phyloP scores from a whole-genome alignment of 2,113 vertebrate genomes.

The Pongo abelii region DNA sequence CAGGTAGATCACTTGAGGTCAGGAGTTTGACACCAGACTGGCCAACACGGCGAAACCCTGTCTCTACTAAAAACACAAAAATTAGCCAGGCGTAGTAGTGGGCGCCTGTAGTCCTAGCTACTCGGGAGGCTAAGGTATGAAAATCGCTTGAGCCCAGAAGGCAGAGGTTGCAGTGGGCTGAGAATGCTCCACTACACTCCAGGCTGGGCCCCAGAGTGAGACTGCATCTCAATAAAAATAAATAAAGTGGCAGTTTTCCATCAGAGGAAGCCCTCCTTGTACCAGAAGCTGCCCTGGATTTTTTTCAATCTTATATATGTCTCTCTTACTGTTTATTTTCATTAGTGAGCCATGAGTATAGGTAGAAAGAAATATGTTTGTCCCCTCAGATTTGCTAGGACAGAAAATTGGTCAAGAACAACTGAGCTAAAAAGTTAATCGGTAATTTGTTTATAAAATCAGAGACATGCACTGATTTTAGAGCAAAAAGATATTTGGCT shows the following conservation, averaged over 20 bases:
- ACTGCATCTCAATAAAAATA: too few species aligned
- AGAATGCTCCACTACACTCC: too few species aligned
- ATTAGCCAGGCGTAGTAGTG: too few species aligned
- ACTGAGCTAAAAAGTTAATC: not conserved
- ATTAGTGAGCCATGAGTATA: slow-evolving; percentile 1
- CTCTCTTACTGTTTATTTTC: not conserved
- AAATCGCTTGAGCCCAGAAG: too few species aligned
- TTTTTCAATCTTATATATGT: not conserved
- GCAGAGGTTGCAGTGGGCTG: too few species aligned
- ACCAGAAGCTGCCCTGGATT: not conserved
- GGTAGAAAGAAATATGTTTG: not conserved
- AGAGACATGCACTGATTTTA: slow-evolving; percentile 24
- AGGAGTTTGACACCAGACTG: too few species aligned
- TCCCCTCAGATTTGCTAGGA: slow-evolving; percentile 8
- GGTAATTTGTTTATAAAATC: not conserved
- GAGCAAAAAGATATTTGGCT: not conserved
- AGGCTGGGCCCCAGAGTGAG: too few species aligned
- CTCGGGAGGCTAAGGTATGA: too few species aligned
- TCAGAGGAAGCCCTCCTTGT: not conserved
- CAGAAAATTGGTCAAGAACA: slow-evolving; percentile 17
- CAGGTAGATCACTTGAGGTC: too few species aligned
- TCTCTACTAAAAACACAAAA: too few species aligned
- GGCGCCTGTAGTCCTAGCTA: too few species aligned
- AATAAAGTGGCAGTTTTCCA: not conserved
- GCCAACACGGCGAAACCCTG: too few species aligned